A percentile compares a stretch with the other conserved stretches of the same genome.
Conservation (phyloP, 2,797 vertebrate species). For the Hylomyscus alleni region DNA sequence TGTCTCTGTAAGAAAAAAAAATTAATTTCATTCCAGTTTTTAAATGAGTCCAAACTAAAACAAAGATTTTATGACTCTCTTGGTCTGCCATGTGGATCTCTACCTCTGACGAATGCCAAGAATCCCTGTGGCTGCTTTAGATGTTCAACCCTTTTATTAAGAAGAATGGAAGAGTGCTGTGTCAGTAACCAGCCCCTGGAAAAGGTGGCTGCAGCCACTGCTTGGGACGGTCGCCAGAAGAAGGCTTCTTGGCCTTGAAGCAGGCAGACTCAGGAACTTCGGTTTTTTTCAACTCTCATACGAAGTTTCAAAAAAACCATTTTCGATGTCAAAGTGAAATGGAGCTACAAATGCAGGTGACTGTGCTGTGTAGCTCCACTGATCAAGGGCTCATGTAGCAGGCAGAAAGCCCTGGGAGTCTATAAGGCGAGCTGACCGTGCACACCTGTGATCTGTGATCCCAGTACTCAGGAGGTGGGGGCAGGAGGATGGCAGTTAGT, state of each 20-base stretch:
- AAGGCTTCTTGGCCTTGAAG: conserved; percentile 43
- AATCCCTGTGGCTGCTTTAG: conserved; percentile 77
- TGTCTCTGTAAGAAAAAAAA: conserved; percentile 70
- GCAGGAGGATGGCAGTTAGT: background rate
- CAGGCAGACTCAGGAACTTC: conserved; percentile 50
- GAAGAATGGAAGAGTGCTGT: conserved; percentile 49
- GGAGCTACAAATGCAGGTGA: conserved; percentile 10
- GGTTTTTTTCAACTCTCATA: conserved; percentile 24
- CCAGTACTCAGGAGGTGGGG: background rate
- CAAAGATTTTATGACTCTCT: conserved; percentile 80
- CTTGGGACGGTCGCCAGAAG: background rate
- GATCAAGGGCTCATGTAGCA: background rate
- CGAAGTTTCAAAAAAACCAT: conserved; percentile 13
- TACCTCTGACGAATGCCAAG: conserved; percentile 71
- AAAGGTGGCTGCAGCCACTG: conserved; percentile 60
- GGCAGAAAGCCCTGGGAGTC: background rate
- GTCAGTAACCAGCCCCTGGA: conserved; percentile 19
- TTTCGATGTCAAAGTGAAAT: conserved; percentile 12
- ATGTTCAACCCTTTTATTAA: conserved; percentile 72
- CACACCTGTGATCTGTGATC: background rate
- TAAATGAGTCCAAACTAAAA: conserved; percentile 78
- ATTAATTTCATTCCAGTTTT: conserved; percentile 77
- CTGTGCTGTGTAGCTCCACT: background rate
- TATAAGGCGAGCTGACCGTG: background rate
- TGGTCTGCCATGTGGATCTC: conserved; percentile 79